phyloP scores from a whole-genome alignment of 1,140 invertebrate genomes.

The Leptinotarsa texana region DNA sequence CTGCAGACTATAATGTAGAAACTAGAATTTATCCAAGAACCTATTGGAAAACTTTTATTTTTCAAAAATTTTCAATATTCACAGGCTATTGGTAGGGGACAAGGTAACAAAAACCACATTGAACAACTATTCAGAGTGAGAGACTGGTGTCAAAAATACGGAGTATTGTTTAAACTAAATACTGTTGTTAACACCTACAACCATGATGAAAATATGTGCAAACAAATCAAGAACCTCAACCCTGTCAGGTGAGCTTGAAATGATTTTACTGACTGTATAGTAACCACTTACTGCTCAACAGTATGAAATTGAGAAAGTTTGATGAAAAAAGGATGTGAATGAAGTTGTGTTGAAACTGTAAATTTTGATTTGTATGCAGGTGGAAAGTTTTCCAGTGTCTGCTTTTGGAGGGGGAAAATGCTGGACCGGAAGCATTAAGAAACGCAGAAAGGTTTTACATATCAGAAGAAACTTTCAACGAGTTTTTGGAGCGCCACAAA shows the following conservation, averaged over 20 bases:
- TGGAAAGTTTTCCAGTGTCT: slow-evolving; percentile 59
- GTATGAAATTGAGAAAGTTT: too few relatives aligned
- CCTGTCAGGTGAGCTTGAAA: slow-evolving; percentile 50
- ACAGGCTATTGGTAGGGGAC: slow-evolving; percentile 53
- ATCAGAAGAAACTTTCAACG: slow-evolving; percentile 54
- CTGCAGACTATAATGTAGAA: too few relatives aligned
- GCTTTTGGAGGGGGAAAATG: slow-evolving; percentile 59
- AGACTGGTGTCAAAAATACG: slow-evolving; percentile 56
- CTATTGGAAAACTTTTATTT: too few relatives aligned
- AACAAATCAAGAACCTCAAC: slow-evolving; percentile 52
- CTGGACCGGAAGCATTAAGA: slow-evolving; percentile 54
- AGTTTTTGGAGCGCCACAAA: slow-evolving; percentile 55
- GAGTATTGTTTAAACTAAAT: slow-evolving; percentile 60
- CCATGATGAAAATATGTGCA: slow-evolving; percentile 57
- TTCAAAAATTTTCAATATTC: slow-evolving; percentile 3
- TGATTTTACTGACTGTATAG: too few relatives aligned
- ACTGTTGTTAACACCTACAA: slow-evolving; percentile 61
- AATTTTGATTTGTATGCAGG: slow-evolving; percentile 15
- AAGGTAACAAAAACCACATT: slow-evolving; percentile 55
- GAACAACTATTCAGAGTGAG: slow-evolving; percentile 53
- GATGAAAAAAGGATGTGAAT: too few relatives aligned
- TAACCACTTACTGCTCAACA: too few relatives aligned
- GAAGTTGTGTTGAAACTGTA: too few relatives aligned
- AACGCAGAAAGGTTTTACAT: slow-evolving; percentile 58
- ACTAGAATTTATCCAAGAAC: too few relatives aligned